Conservation (phyloP, 1,140 invertebrate genomes). For the Caenorhabditis elegans region WBcel235 BX284603.4:5253501-5254000, state of each 20-base stretch:
- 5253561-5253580: not conserved
- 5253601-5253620: not conserved
- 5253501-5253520: not conserved
- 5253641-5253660: not conserved
- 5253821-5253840: conserved; percentile 5
- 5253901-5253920: not conserved
- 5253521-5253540: not conserved
- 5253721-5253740: not conserved
- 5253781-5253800: too few species aligned
- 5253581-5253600: not conserved
- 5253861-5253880: not conserved
- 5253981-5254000: not conserved
- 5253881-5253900: not conserved
- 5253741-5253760: not conserved
- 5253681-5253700: not conserved
- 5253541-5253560: not conserved
- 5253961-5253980: not conserved
- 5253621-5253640: not conserved
- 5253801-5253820: not conserved
- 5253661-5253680: not conserved
- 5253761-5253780: not conserved
- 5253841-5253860: not conserved
- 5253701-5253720: not conserved
- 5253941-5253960: not conserved
- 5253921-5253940: not conserved